Percentiles rank a stretch among this genome's conserved stretches.
phyloP scores from a whole-genome alignment of 2,113 vertebrate genomes.

The Neodon shergylaensis region DNA sequence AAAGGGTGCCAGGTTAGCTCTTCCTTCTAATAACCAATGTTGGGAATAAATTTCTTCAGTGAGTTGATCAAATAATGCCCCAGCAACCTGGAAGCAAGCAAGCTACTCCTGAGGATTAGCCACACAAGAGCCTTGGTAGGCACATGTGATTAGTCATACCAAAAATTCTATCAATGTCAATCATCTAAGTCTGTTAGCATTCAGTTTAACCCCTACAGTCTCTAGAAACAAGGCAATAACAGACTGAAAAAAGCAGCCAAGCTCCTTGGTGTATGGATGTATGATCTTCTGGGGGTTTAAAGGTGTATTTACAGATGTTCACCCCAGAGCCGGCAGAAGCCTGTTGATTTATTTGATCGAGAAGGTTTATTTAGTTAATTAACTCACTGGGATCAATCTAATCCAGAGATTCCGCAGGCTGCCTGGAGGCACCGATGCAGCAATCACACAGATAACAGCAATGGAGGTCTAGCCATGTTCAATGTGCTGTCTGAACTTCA shows the following conservation, averaged over 20 bases:
- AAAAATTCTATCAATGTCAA: background rate
- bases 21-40: background rate
- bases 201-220: background rate
- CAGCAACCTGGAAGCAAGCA: background rate
- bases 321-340: background rate
- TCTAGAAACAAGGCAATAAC: background rate
- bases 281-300: constrained; percentile 20
- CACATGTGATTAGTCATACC: background rate
- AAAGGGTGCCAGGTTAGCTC: background rate
- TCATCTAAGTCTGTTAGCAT: background rate
- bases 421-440: background rate
- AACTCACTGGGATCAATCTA: constrained; percentile 5
- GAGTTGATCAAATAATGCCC: background rate
- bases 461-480: background rate
- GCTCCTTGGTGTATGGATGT: background rate
- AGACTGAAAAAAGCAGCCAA: background rate
- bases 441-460: background rate
- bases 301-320: background rate
- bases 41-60: background rate
- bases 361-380: background rate
- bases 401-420: background rate
- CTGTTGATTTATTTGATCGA: constrained; percentile 27
- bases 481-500: constrained; percentile 63
- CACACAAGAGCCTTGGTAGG: fast-evolving
- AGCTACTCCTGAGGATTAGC: background rate